Conservation (phyloP, 2,888 invertebrate genomes). For the Tetanocera ferruginea region DNA sequence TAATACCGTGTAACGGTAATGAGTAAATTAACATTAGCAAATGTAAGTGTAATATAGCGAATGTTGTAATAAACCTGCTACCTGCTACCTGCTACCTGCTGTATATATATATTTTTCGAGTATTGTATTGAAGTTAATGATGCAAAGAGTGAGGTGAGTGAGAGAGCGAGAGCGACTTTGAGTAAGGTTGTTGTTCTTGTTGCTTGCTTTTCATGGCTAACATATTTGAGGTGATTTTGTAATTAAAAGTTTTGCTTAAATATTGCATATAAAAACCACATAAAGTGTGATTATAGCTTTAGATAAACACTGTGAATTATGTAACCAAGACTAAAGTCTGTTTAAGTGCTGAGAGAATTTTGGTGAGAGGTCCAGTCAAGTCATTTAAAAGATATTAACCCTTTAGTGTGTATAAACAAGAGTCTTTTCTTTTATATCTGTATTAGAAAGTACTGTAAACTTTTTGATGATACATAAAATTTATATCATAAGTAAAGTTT, state of each 20-base stretch:
- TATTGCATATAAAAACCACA: background rate
- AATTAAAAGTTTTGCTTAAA: slow-evolving; percentile 28
- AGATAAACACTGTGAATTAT: slow-evolving; percentile 12
- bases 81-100: too few species aligned
- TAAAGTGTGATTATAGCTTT: slow-evolving; percentile 12
- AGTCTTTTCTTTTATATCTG: too few species aligned
- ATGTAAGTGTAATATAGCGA: background rate
- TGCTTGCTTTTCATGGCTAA: background rate
- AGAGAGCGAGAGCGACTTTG: background rate
- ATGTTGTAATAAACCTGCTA: background rate
- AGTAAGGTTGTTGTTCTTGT: background rate
- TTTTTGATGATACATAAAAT: too few species aligned
- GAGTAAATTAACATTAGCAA: slow-evolving; percentile 26
- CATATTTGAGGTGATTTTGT: slow-evolving; percentile 20
- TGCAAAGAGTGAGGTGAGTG: too few species aligned
- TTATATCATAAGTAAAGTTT: too few species aligned
- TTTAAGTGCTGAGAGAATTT: too few species aligned
- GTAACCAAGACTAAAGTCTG: background rate
- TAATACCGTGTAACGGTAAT: slow-evolving; percentile 26
- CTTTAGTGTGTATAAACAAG: too few species aligned
- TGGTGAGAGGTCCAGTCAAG: too few species aligned
- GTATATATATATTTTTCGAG: too few species aligned
- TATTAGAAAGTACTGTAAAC: too few species aligned
- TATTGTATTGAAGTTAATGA: too few species aligned
- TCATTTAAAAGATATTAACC: too few species aligned